A percentile compares a stretch with the other conserved stretches of the same genome.
Conservation (phyloP, 2,888 invertebrate species). For the Acleris cristana region DNA sequence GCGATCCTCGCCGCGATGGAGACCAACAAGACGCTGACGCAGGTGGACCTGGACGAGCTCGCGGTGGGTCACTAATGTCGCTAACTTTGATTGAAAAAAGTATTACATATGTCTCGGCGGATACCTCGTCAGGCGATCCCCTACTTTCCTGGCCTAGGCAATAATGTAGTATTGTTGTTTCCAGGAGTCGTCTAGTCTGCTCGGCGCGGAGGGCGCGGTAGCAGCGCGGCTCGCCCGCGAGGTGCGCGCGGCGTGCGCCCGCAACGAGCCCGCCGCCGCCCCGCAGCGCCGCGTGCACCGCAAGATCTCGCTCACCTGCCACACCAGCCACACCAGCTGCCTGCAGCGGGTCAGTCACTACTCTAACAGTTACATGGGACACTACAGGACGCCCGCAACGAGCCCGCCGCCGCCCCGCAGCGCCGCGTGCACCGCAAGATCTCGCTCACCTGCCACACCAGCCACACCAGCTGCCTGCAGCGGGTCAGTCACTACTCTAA, state of each 20-base stretch:
- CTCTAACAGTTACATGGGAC: background rate
- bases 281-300: conserved; percentile 62
- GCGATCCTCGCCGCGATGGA: conserved; percentile 89
- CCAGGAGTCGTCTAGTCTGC: conserved; percentile 34
- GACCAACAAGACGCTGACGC: conserved; percentile 89
- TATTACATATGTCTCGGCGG: too few relatives aligned
- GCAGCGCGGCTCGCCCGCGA: conserved; percentile 76
- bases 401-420: too few relatives aligned
- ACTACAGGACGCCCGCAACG: too few relatives aligned
- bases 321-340: conserved; percentile 84
- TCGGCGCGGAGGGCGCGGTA: conserved; percentile 18
- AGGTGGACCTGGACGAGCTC: conserved; percentile 90
- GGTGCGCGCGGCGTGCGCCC: conserved; percentile 84
- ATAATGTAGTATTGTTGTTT: background rate
- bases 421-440: too few relatives aligned
- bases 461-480: too few relatives aligned
- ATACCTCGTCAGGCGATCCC: too few relatives aligned
- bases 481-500: too few relatives aligned
- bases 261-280: conserved; percentile 84
- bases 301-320: conserved; percentile 89
- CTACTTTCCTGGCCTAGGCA: too few relatives aligned
- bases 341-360: conserved; percentile 48
- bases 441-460: too few relatives aligned
- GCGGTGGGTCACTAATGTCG: conserved; percentile 50
- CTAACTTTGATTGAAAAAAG: too few relatives aligned